Base-by-base conservation (phyloP, 1,140 invertebrate genomes). In the Doryteuthis pealeii region DNA sequence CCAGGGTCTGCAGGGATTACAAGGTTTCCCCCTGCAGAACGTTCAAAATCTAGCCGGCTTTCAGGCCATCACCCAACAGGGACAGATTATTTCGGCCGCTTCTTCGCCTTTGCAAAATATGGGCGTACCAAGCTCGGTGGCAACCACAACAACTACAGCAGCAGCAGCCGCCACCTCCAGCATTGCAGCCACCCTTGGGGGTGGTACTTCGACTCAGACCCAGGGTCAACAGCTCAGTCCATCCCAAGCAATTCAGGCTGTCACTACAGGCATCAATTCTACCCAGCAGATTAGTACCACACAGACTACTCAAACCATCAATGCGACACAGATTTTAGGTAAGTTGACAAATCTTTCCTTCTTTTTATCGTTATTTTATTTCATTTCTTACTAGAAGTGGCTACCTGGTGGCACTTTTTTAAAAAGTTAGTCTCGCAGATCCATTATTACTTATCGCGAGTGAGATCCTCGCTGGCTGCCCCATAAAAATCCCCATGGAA, bases 251-350 rank as follows among this genome's bases (percentile, higher is more conserved):
- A 77, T 70, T 18, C 72, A 74, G 28, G 62, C n/a, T 8, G 45
- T 76, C 18, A 71, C 75, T 35, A 40, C n/a, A 5, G 45, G 70
- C 18, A 71, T 73, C 35, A 65, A 43, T 14, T 68, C 76, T 43
- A 75, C 77, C 65, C 73, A 72, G 1, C 76, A 79, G 70, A 76
- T 76, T 30, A 75, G 74, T 28, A 71, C 78, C 2, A 79, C 72
- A 26, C 45, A 31, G 22, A 62, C 84, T 26, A 75, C 85, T 26
- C 85, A 87, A 73, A 78, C 83, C 26, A 84, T 85, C 26, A 80
- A 80, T n/a, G 85, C 83, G 35, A 78, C 86, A n/a, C 85, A 87
- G 74, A 83, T 87, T 45, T 83, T 87, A 71, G 84, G 85, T 87
- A 78, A 82, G 82, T 72, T 62, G n/a, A 45, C 2, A 40, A 3